Conservation (phyloP, 2,888 invertebrate species). For the Operophtera brumata region DNA sequence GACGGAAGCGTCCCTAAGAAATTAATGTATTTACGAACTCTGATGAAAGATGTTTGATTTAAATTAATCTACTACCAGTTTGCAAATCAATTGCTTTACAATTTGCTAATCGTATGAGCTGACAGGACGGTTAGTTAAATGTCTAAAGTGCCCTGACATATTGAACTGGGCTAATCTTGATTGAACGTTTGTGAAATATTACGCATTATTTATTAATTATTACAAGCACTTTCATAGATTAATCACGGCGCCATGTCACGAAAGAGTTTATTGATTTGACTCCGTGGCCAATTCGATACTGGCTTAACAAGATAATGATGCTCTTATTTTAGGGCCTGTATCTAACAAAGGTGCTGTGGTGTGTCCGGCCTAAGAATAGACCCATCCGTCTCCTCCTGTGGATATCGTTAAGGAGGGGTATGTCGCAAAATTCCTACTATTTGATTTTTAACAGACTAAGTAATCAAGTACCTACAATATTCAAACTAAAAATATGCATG, state of each 20-base stretch:
- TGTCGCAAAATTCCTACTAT: too few relatives aligned
- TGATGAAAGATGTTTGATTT: constrained; percentile 3
- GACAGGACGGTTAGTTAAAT: constrained; percentile 31
- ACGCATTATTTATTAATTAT: not conserved
- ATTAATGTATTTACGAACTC: not conserved
- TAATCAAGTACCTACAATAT: too few relatives aligned
- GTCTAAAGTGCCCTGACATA: constrained; percentile 25
- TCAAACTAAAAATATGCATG: too few relatives aligned
- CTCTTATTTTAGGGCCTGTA: too few relatives aligned
- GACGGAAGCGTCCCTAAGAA: too few relatives aligned
- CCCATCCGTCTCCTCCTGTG: too few relatives aligned
- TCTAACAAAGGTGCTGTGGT: too few relatives aligned
- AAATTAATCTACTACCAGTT: constrained; percentile 4
- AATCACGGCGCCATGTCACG: not conserved
- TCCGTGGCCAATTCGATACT: too few relatives aligned
- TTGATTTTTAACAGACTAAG: too few relatives aligned
- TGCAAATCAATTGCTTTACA: constrained; percentile 12
- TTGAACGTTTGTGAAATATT: constrained; percentile 9
- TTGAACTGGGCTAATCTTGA: constrained; percentile 29
- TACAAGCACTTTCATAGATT: not conserved
- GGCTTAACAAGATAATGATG: too few relatives aligned
- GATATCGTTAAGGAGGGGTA: too few relatives aligned
- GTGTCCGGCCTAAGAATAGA: too few relatives aligned
- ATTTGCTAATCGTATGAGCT: constrained; percentile 21
- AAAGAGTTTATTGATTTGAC: not conserved